These are phyloP conservation scores for Neuroscelio doddi DNA, from an alignment of 2,888 invertebrate species.

Conservation along the genomic window DNA sequence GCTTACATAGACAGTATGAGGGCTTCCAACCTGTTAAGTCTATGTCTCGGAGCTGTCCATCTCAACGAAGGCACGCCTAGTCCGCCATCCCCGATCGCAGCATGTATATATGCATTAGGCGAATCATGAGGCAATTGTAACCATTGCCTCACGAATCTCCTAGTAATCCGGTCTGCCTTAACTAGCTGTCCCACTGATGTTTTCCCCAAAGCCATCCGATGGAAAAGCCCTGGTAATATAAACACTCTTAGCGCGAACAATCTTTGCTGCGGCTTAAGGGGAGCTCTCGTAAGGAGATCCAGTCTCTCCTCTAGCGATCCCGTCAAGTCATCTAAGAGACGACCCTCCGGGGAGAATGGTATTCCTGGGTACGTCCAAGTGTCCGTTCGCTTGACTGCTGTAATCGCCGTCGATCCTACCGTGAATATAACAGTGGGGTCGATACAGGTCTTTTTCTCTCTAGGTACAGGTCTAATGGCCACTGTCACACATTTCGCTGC, in stretches of 20 bases:
- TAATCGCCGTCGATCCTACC: too few species aligned
- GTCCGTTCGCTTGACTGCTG: slow-evolving; percentile 7
- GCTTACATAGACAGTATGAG: too few species aligned
- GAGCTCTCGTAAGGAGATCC: slow-evolving; percentile 44
- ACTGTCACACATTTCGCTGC: slow-evolving; percentile 47
- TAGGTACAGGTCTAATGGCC: slow-evolving; percentile 18
- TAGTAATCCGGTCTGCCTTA: slow-evolving; percentile 49
- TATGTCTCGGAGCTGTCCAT: slow-evolving; percentile 9
- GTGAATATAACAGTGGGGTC: slow-evolving; percentile 11
- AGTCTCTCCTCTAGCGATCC: slow-evolving; percentile 30
- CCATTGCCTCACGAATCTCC: slow-evolving; percentile 51
- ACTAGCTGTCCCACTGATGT: slow-evolving; percentile 46
- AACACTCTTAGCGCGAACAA: slow-evolving; percentile 17
- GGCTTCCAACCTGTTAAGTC: slow-evolving; percentile 5
- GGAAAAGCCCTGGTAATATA: slow-evolving; percentile 39
- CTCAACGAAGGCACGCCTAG: slow-evolving; percentile 48
- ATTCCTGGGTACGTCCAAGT: slow-evolving; percentile 23
- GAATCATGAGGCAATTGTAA: slow-evolving; percentile 60
- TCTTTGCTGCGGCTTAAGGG: slow-evolving; percentile 40
- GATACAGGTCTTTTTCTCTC: slow-evolving; percentile 32
- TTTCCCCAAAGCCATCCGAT: slow-evolving; percentile 57
- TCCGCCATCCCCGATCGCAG: slow-evolving; percentile 50
- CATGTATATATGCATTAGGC: slow-evolving; percentile 58
- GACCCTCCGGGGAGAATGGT: slow-evolving; percentile 14
- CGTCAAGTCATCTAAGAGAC: background rate